Evolutionary conservation across 2,113 vertebrate species (phyloP).

Genomic region (Myrmecophaga tridactyla): DNA sequence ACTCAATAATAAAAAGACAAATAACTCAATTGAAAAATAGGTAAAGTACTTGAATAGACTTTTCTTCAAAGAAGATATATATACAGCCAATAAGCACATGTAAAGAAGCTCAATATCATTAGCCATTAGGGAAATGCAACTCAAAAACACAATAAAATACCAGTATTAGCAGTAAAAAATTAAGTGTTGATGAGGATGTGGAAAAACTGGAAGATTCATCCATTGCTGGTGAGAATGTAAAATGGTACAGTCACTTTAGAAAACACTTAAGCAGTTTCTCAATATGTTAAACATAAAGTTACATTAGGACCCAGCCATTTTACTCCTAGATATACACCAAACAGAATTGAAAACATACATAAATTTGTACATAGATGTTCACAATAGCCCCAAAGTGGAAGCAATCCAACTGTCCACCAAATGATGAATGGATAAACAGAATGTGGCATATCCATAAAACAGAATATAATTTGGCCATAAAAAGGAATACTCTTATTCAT

Average conservation of each 20-base stretch:
- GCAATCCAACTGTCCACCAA: neutral
- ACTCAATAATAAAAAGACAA: neutral
- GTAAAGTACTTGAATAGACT: neutral
- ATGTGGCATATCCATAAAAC: neutral
- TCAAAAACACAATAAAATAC: neutral
- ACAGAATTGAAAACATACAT: neutral
- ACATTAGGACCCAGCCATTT: neutral
- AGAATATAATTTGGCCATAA: neutral
- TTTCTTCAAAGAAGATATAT: neutral
- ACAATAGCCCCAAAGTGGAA: neutral
- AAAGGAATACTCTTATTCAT: neutral
- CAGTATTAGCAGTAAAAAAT: neutral
- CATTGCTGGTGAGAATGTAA: neutral
- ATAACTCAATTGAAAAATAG: neutral
- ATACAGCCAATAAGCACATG: neutral
- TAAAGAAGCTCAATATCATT: neutral
- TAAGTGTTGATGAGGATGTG: neutral
- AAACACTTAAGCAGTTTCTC: neutral
- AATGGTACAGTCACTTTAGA: neutral
- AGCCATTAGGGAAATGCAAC: neutral
- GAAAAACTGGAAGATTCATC: neutral
- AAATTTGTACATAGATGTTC: neutral
- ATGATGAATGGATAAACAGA: neutral
- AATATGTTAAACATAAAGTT: no score
- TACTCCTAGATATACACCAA: neutral